Evolutionary conservation across 2,113 vertebrate genomes (phyloP), one percentile per base, ranked within the genome.

Genomic region (Nannospalax galili): DNA sequence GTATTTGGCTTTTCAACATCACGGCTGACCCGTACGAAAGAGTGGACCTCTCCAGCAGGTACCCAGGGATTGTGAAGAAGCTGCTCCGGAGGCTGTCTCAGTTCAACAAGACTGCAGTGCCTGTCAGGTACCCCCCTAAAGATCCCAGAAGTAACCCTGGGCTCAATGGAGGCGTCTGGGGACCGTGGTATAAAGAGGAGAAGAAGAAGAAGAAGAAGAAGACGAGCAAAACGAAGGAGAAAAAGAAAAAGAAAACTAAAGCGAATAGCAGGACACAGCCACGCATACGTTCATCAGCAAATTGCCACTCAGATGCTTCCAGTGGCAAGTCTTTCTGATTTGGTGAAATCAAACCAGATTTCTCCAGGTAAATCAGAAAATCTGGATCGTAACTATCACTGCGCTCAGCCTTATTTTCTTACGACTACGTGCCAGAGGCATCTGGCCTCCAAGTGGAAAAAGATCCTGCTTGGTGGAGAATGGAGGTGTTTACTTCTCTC

Each of bases 1-100:
- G 99, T 0, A 87, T 99, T n/a, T 99, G 99, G 99, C 99, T 99
- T 48, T 99, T 99, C 98, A 99, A 99, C 98, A 99, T 99, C 97
- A 99, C 99, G 0, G 99, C 99, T 0, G 99, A 99, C 95, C 99
- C 99, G 0, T 99, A 99, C 0, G 99, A 99, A 96, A 98, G 99
- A 4, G 98, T 99, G 97, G 99, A 99, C 97, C 98, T 99, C 48
- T 99, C 99, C 0, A 85, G 95, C 35, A 98, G 97, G 80, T 99
- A 99, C 86, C 99, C 99, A 0, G 98, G 99, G 0, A 97, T 99
- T 0, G 99, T 99, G 70, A 99, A 99, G 93, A 98, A 99, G 97
- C 98, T 99, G 97, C 97, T 99, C 3, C 97, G 98, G 69, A 98
- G 99, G 86, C 98, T 99, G 48, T 99, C 99, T 0, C 99, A 99